phyloP scores from a whole-genome alignment of 2,888 invertebrate genomes.

The Drosophila peninsularis region DNA sequence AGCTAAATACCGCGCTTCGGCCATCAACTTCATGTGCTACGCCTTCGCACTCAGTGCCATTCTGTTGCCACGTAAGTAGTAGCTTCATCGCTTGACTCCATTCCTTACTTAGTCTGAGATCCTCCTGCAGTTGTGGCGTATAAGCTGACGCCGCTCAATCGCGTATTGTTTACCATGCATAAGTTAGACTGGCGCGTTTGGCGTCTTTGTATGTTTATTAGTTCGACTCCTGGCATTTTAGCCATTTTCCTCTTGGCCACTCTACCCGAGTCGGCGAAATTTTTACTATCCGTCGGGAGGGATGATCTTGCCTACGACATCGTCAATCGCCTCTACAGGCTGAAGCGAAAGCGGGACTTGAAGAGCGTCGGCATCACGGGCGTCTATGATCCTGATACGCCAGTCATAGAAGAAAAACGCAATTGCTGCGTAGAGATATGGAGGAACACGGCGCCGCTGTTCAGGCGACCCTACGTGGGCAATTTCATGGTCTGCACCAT shows the following conservation, averaged over 20 bases:
- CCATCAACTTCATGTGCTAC: slow-evolving; percentile 31
- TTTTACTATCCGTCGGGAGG: slow-evolving; percentile 22
- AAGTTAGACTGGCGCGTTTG: slow-evolving; percentile 33
- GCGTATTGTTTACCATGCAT: neutral
- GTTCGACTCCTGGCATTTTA: slow-evolving; percentile 19
- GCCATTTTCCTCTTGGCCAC: neutral
- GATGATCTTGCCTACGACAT: slow-evolving; percentile 24
- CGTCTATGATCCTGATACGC: slow-evolving; percentile 10
- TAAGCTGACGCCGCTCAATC: slow-evolving; percentile 13
- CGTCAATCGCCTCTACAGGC: slow-evolving; percentile 36
- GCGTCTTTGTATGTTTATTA: slow-evolving; percentile 33
- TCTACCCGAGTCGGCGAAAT: slow-evolving; percentile 59
- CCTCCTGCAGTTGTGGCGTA: slow-evolving; percentile 10
- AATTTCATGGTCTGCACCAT: neutral
- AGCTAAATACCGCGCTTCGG: slow-evolving; percentile 25
- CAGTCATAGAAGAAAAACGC: fast-evolving
- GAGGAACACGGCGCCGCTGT: slow-evolving; percentile 19
- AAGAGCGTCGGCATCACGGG: slow-evolving; percentile 33
- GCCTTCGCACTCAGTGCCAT: slow-evolving; percentile 16
- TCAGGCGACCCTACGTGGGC: slow-evolving; percentile 8
- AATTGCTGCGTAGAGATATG: slow-evolving; percentile 14
- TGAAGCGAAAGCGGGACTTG: slow-evolving; percentile 32
- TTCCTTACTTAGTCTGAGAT: neutral
- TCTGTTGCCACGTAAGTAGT: slow-evolving; percentile 36
- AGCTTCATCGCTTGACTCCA: neutral